Conservation (phyloP, 2,888 invertebrate genomes). For the Chironomus riparius region DNA sequence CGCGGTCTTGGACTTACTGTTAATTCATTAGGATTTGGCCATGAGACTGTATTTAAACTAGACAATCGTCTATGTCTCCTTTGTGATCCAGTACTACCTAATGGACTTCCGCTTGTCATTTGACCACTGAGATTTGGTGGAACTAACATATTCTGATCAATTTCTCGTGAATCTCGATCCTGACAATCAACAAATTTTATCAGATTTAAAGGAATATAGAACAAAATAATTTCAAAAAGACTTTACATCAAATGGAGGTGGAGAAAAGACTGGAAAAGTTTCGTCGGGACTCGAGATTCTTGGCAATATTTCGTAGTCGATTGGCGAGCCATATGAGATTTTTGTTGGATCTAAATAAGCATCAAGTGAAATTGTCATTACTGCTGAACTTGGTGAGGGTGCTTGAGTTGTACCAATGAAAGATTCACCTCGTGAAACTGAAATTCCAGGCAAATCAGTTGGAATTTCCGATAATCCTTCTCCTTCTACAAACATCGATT, state of each 20-base stretch:
- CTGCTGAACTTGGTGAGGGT: constrained; percentile 75
- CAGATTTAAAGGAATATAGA: too few species aligned
- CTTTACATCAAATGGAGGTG: constrained; percentile 54
- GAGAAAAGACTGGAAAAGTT: constrained; percentile 77
- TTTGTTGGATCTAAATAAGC: constrained; percentile 77
- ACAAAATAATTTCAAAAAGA: not conserved
- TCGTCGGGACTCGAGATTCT: constrained; percentile 66
- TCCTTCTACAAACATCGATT: constrained; percentile 30
- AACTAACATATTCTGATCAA: constrained; percentile 23
- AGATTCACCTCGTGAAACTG: constrained; percentile 45
- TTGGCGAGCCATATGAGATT: constrained; percentile 71
- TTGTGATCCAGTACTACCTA: not conserved
- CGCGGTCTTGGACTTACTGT: constrained; percentile 18
- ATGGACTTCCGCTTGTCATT: not conserved
- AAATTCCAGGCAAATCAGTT: constrained; percentile 29
- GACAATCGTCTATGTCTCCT: constrained; percentile 38
- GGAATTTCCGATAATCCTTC: constrained; percentile 39
- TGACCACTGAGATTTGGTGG: constrained; percentile 11
- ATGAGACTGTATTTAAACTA: constrained; percentile 41
- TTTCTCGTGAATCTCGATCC: constrained; percentile 29
- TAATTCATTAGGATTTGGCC: constrained; percentile 38
- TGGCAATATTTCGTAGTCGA: constrained; percentile 60
- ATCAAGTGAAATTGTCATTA: constrained; percentile 75
- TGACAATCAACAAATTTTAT: not conserved
- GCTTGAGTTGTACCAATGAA: constrained; percentile 46